phyloP scores from a whole-genome alignment of 2,113 vertebrate species.

The Hirundichthys speculiger region DNA sequence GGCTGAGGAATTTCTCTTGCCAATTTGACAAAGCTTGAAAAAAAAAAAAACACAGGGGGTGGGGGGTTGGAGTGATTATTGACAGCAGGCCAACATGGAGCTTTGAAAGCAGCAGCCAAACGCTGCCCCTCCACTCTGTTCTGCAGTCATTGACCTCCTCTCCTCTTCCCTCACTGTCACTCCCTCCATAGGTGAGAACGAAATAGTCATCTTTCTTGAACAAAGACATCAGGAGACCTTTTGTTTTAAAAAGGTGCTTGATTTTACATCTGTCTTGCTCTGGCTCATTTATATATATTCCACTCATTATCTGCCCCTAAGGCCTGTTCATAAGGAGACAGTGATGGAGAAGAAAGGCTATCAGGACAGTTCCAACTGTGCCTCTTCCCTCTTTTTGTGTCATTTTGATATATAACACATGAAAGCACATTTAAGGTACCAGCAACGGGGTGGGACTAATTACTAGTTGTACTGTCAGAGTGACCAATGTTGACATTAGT shows the following conservation, averaged over 20 bases:
- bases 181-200: constrained; percentile 21
- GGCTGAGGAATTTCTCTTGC: constrained; percentile 75
- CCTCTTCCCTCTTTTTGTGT: constrained; percentile 43
- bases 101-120: constrained; percentile 58
- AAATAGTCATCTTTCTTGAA: constrained; percentile 61
- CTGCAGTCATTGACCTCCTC: constrained; percentile 41
- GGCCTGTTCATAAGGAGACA: constrained; percentile 65
- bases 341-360: constrained; percentile 62
- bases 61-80: constrained; percentile 60
- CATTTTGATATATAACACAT: constrained; percentile 56
- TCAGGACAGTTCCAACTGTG: constrained; percentile 49
- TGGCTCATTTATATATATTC: constrained; percentile 70
- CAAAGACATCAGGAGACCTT: constrained; percentile 66
- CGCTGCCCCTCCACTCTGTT: constrained; percentile 26
- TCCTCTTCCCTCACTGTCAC: constrained; percentile 30
- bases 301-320: constrained; percentile 63
- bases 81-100: constrained; percentile 66
- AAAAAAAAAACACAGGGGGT: constrained; percentile 25
- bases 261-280: constrained; percentile 70
- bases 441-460: constrained; percentile 47
- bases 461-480: constrained; percentile 55
- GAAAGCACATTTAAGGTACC: constrained; percentile 33
- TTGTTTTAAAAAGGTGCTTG: constrained; percentile 59
- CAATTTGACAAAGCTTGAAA: constrained; percentile 79
- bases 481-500: constrained; percentile 66